These are phyloP conservation scores for Araneus ventricosus DNA, from an alignment of 1,140 invertebrate genomes.

Conservation along the genomic window DNA sequence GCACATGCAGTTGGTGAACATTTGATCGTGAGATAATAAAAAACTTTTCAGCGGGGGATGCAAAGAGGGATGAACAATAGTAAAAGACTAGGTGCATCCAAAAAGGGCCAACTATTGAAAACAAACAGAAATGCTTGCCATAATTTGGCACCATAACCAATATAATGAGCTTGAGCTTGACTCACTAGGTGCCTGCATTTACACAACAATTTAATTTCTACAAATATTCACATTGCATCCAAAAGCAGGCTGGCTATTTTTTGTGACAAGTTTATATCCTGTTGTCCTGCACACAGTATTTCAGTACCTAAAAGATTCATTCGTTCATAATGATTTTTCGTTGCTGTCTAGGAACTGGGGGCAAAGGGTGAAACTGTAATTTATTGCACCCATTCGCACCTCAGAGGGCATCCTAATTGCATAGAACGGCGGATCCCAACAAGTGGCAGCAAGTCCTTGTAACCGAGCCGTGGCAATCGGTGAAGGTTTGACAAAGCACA, in stretches of 20 bases:
- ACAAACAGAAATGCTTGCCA: constrained; percentile 68
- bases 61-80: constrained; percentile 71
- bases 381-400: constrained; percentile 69
- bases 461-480: constrained; percentile 74
- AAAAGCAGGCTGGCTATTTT: constrained; percentile 66
- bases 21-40: constrained; percentile 72
- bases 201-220: constrained; percentile 74
- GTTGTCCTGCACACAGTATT: constrained; percentile 46
- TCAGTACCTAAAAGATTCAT: constrained; percentile 70
- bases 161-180: constrained; percentile 62
- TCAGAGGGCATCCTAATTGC: constrained; percentile 73
- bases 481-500: constrained; percentile 74
- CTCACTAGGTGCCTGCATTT: constrained; percentile 70
- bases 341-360: constrained; percentile 74
- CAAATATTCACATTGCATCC: constrained; percentile 67
- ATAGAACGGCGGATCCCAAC: constrained; percentile 71
- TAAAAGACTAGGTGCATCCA: constrained; percentile 74
- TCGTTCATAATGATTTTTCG: constrained; percentile 69
- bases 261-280: constrained; percentile 55
- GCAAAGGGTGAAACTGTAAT: constrained; percentile 59
- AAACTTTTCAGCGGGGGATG: constrained; percentile 61
- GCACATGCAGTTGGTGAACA: constrained; percentile 74
- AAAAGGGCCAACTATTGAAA: constrained; percentile 61
- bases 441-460: constrained; percentile 73
- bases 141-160: constrained; percentile 70